Percentiles rank a stretch among this genome's conserved stretches.
phyloP scores from a whole-genome alignment of 2,888 invertebrate genomes.

The Drosophila rubida region DNA sequence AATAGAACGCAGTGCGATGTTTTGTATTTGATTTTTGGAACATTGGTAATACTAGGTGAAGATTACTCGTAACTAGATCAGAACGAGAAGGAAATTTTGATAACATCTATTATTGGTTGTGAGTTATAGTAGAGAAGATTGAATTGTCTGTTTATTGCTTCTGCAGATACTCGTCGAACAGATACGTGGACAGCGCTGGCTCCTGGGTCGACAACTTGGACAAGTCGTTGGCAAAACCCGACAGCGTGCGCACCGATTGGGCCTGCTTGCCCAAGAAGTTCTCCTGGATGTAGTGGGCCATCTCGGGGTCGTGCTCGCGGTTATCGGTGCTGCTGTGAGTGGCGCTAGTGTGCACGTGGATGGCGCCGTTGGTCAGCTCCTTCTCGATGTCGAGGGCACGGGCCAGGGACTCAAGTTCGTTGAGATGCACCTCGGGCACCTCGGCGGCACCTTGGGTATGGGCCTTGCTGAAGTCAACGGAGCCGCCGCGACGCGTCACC shows the following conservation, averaged over 20 bases:
- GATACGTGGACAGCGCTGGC: slow-evolving; percentile 88
- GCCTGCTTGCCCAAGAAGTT: slow-evolving; percentile 90
- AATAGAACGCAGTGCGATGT: slow-evolving; percentile 39
- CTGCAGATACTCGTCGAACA: slow-evolving; percentile 89
- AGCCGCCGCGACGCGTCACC: slow-evolving; percentile 90
- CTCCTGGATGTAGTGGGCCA: slow-evolving; percentile 91
- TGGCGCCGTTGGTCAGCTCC: slow-evolving; percentile 88
- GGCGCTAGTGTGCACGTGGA: slow-evolving; percentile 88
- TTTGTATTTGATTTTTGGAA: slow-evolving; percentile 26
- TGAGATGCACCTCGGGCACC: slow-evolving; percentile 73
- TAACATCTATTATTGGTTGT: slow-evolving; percentile 22
- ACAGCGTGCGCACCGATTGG: slow-evolving; percentile 88
- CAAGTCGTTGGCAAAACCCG: slow-evolving; percentile 91
- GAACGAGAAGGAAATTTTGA: slow-evolving; percentile 45
- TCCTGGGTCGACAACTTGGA: slow-evolving; percentile 88
- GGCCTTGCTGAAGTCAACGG: slow-evolving; percentile 86
- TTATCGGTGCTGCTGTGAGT: slow-evolving; percentile 84
- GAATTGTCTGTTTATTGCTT: slow-evolving; percentile 78
- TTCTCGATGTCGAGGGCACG: slow-evolving; percentile 92
- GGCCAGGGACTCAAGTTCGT: slow-evolving; percentile 90
- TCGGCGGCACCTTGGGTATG: slow-evolving; percentile 45
- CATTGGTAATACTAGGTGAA: slow-evolving; percentile 46
- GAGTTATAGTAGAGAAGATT: slow-evolving; percentile 16
- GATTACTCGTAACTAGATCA: slow-evolving; percentile 23
- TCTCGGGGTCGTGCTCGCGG: slow-evolving; percentile 87